Evolutionary conservation across 2,113 vertebrate species (phyloP).

Genomic region (Phodopus roborovskii): DNA sequence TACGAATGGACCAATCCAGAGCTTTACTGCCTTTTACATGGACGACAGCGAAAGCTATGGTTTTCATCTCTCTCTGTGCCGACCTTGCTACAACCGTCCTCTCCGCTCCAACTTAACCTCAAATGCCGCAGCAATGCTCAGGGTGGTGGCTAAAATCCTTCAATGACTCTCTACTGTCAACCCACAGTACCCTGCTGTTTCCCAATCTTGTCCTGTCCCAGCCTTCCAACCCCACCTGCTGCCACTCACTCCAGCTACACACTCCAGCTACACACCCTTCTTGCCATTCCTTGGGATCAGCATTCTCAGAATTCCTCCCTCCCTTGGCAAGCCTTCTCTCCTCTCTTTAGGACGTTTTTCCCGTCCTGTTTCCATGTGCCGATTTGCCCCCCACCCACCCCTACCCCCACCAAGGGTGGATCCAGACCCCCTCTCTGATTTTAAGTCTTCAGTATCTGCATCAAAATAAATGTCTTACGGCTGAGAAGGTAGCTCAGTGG

Average conservation of each 20-base stretch:
- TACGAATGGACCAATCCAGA: not conserved
- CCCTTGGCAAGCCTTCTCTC: not conserved
- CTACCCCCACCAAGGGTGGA: too few relatives aligned
- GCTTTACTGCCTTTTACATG: not conserved
- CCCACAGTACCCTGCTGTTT: not conserved
- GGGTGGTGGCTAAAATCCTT: not conserved
- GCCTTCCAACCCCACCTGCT: fast-evolving
- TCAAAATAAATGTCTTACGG: not conserved
- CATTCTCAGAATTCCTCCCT: not conserved
- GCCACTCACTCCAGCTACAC: fast-evolving
- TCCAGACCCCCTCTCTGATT: not conserved
- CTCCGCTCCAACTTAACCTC: not conserved
- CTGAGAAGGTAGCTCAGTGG: not conserved
- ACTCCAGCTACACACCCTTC: not conserved
- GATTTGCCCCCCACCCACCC: slow-evolving; percentile 17
- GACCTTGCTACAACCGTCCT: not conserved
- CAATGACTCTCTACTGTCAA: too few relatives aligned
- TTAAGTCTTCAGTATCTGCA: not conserved
- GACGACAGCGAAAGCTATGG: not conserved
- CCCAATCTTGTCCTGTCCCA: not conserved
- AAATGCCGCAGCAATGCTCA: not conserved
- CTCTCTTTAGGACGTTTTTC: not conserved
- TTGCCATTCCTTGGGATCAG: too few relatives aligned
- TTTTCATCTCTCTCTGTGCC: not conserved
- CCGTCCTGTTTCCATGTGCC: not conserved